phyloP scores from a whole-genome alignment of 2,113 vertebrate genomes.

The Equus przewalskii region DNA sequence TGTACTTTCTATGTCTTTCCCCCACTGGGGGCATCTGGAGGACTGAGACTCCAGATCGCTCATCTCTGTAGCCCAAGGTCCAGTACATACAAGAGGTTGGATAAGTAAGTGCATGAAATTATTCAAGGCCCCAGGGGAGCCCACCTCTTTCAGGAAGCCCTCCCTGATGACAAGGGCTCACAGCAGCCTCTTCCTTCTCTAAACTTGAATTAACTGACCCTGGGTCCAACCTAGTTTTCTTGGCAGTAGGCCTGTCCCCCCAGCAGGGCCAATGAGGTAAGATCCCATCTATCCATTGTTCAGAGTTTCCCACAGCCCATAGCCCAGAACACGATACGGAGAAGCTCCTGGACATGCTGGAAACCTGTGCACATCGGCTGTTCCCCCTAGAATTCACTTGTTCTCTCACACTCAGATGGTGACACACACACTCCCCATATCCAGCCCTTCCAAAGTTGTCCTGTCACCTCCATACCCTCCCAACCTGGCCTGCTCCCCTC shows the following conservation, averaged over 20 bases:
- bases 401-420: not conserved
- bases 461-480: not conserved
- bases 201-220: not conserved
- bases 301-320: not conserved
- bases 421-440: not conserved
- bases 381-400: not conserved
- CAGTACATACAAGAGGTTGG: not conserved
- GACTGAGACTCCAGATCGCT: not conserved
- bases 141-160: constrained; percentile 46
- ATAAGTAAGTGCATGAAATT: not conserved
- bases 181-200: not conserved
- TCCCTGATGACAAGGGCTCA: not conserved
- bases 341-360: not conserved
- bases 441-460: not conserved
- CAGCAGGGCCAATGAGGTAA: not conserved
- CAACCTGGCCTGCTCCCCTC: not conserved
- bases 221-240: not conserved
- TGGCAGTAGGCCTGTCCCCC: not conserved
- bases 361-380: not conserved
- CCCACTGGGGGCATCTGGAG: not conserved
- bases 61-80: not conserved
- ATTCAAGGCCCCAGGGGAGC: not conserved
- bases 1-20: not conserved
- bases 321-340: not conserved
- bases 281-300: not conserved